phyloP scores from a whole-genome alignment of 2,797 vertebrate genomes.

The Hypotaenidia okinawae region DNA sequence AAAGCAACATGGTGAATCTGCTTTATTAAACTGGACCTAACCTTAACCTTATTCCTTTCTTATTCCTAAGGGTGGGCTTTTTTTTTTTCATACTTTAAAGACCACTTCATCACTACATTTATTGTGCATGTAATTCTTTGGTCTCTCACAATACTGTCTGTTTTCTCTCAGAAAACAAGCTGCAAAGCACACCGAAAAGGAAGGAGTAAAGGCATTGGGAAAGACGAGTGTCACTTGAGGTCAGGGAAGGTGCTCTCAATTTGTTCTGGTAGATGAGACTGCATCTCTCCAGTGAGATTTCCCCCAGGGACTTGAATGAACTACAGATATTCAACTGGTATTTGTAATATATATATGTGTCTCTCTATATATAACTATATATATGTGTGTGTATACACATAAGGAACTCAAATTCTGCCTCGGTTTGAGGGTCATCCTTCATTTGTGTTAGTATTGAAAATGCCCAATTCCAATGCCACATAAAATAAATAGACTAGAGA shows the following conservation, averaged over 20 bases:
- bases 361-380: fast-evolving
- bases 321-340: background rate
- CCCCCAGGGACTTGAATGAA: background rate
- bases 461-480: background rate
- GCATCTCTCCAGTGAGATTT: background rate
- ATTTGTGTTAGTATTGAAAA: background rate
- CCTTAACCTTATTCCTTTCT: background rate
- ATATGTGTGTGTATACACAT: fast-evolving
- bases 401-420: background rate
- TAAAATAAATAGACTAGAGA: background rate
- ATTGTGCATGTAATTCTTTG: background rate
- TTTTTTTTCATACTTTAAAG: background rate
- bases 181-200: background rate
- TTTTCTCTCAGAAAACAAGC: background rate
- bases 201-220: background rate
- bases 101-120: background rate
- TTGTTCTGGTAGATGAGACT: background rate
- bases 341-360: background rate
- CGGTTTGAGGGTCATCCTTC: background rate
- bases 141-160: background rate
- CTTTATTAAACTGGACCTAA: background rate
- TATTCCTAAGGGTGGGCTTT: background rate
- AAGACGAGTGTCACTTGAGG: background rate
- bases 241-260: background rate
- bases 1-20: background rate